phyloP scores from a whole-genome alignment of 1,140 invertebrate genomes.

The Anastrepha ludens region DNA sequence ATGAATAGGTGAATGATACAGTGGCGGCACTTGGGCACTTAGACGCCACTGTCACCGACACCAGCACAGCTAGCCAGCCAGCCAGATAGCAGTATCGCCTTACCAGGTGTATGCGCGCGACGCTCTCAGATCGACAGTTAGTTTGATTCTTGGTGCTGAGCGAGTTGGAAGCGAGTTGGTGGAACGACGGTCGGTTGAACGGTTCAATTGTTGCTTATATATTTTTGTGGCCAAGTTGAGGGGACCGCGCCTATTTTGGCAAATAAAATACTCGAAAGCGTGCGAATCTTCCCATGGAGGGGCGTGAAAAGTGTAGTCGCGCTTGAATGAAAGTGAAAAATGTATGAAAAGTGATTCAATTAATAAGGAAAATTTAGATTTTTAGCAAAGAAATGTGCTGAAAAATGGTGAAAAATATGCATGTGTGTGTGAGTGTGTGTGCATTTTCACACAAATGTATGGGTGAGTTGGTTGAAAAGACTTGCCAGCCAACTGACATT shows the following conservation, averaged over 20 bases:
- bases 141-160: conserved; percentile 51
- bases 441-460: neutral
- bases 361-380: conserved; percentile 4
- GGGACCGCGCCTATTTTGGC: conserved; percentile 45
- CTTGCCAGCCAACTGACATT: conserved; percentile 41
- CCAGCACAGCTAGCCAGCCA: neutral
- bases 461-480: conserved; percentile 32
- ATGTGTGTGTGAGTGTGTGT: conserved; percentile 22
- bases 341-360: conserved; percentile 5
- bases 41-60: neutral
- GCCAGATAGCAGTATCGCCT: neutral
- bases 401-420: conserved; percentile 37
- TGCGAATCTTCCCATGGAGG: neutral
- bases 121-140: conserved; percentile 11
- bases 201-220: neutral
- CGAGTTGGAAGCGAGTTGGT: conserved; percentile 26
- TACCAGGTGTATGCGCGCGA: conserved; percentile 46
- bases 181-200: conserved; percentile 43
- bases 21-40: conserved; percentile 24
- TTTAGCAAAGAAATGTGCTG: conserved; percentile 39
- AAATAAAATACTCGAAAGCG: conserved; percentile 18
- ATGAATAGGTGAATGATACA: neutral
- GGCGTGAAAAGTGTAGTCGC: neutral
- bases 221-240: conserved; percentile 9
- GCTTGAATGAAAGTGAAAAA: conserved; percentile 25